Evolutionary conservation across 2,888 invertebrate genomes (phyloP), one percentile per base, ranked within the genome.

Genomic region (Orchestes rusci): DNA sequence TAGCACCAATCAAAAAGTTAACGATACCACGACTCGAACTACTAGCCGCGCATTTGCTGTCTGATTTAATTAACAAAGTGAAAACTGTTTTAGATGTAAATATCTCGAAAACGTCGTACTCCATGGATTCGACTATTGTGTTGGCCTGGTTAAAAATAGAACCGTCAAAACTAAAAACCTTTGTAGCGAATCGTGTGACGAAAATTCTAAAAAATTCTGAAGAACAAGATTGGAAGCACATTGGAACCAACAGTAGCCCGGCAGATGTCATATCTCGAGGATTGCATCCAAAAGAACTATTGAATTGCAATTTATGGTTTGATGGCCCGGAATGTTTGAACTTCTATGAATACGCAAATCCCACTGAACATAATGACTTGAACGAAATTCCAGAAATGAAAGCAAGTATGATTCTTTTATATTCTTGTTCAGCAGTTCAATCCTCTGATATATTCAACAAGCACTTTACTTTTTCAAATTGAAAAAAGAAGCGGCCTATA

Each of bases 11-110:
- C 20, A 58, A 55, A 50, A 32, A 30, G 4, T 7, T 56, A 13
- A 51, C 54, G 10, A 15, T 58, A 5, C 56, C 57, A n/a, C 43
- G 53, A 33, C 36, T 59, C 12, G 54, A 56, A 48, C 33, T 55
- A 10, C 52, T 45, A 8, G 54, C 42, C 2, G 55, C 56, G 3
- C 15, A 48, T 16, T 33, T 56, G 15, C 32, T 53, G 16, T 48
- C 51, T 15, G 36, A 39, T 28, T 40, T 56, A 33, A 23, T 48
- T 2, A 39, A 45, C 16, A 34, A 23, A 18, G 28, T 49, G 19
- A 35, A n/a, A 23, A 13, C 35, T 3, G 16, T 38, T 7, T 8
- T 53, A 5, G 32, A 39, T 12, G 28, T 50, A 38, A 18, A 38
- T 5, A 33, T 50, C 47, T 39, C 33, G 35, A 46, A 10, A 28